phyloP scores from a whole-genome alignment of 2,113 vertebrate genomes.

The Colossoma macropomum region DNA sequence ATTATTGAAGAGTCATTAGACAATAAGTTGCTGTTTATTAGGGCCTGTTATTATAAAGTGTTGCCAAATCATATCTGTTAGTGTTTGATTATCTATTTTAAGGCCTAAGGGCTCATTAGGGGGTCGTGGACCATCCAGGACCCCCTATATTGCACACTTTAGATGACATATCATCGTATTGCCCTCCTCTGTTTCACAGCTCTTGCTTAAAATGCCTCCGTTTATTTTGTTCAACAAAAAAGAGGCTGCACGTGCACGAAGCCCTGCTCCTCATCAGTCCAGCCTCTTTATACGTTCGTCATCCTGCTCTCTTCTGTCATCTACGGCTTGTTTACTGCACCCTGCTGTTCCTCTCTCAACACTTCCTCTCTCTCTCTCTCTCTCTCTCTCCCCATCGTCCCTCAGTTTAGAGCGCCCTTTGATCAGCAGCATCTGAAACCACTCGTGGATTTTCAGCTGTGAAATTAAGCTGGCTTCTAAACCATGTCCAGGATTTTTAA shows the following conservation, averaged over 20 bases:
- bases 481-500: constrained; percentile 49
- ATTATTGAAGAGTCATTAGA: too few species aligned
- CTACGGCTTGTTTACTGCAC: neutral
- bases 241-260: neutral
- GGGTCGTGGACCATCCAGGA: too few species aligned
- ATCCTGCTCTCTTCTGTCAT: neutral
- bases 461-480: constrained; percentile 49
- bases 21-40: too few species aligned
- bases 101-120: too few species aligned
- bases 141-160: too few species aligned
- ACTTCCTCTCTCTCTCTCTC: neutral
- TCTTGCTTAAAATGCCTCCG: neutral
- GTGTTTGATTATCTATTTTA: too few species aligned
- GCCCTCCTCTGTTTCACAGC: neutral
- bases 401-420: constrained; percentile 44
- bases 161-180: too few species aligned
- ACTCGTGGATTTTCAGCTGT: constrained; percentile 47
- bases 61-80: too few species aligned
- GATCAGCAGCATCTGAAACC: constrained; percentile 56
- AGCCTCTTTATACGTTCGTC: neutral
- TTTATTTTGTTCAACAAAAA: neutral
- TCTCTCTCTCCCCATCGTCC: constrained; percentile 22
- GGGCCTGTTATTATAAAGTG: too few species aligned
- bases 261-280: neutral
- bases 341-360: neutral